These are phyloP conservation scores for Rhincodon typus DNA, from an alignment of 2,797 vertebrate species.

Conservation along the genomic window DNA sequence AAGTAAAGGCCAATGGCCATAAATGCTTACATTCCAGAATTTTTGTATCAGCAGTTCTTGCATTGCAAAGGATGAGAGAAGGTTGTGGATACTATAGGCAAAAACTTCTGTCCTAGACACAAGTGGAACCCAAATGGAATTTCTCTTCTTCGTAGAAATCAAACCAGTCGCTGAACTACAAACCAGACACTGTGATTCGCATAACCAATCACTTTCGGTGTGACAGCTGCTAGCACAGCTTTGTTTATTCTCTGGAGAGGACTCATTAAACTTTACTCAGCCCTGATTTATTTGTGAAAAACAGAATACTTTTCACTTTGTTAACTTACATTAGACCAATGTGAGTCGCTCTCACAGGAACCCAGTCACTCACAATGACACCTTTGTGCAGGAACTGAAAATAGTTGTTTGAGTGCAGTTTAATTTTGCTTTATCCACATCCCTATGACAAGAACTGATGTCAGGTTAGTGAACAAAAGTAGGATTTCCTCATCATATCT, in stretches of 20 bases:
- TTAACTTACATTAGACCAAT: constrained; percentile 16
- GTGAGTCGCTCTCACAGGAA: not conserved
- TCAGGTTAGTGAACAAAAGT: not conserved
- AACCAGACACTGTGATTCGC: not conserved
- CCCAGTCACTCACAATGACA: not conserved
- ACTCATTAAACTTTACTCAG: constrained; percentile 32
- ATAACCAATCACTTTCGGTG: not conserved
- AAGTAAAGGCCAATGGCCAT: not conserved
- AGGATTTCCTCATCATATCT: not conserved
- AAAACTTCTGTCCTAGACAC: not conserved
- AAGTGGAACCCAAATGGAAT: not conserved
- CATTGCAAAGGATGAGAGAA: not conserved
- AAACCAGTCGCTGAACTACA: not conserved
- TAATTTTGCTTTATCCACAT: not conserved
- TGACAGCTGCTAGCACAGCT: constrained; percentile 13
- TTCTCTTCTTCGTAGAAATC: not conserved
- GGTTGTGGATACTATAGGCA: too few relatives aligned
- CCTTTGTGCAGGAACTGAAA: not conserved
- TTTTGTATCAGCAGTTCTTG: not conserved
- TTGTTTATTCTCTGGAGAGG: constrained; percentile 25
- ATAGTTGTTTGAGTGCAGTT: not conserved
- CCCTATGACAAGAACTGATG: not conserved
- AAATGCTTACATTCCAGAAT: not conserved
- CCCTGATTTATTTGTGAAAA: constrained; percentile 26
- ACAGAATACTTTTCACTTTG: not conserved